phyloP scores from a whole-genome alignment of 2,113 vertebrate species.

The Danionella cerebrum region DNA sequence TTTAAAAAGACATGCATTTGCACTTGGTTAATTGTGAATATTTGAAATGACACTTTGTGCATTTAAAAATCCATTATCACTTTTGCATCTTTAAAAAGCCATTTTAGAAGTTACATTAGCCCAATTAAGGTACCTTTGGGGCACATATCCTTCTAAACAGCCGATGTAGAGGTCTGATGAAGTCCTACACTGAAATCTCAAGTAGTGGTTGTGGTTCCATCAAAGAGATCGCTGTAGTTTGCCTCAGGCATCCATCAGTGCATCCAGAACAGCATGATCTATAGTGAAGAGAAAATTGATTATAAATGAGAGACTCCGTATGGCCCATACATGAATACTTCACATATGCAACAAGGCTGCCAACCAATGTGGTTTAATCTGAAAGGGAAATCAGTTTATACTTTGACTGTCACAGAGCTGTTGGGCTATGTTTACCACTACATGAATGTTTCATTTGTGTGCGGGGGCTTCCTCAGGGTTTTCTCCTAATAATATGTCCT shows the following conservation, averaged over 20 bases:
- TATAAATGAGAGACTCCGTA: neutral
- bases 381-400: neutral
- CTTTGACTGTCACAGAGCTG: neutral
- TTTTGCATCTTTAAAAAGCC: neutral
- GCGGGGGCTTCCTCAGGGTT: neutral
- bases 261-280: neutral
- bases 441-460: conserved; percentile 1
- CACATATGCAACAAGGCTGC: neutral
- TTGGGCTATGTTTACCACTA: conserved; percentile 2
- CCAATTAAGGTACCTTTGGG: neutral
- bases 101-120: neutral
- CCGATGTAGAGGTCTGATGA: neutral
- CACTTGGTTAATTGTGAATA: conserved; percentile 6
- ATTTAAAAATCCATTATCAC: neutral
- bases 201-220: neutral
- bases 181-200: neutral
- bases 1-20: neutral
- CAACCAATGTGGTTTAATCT: neutral
- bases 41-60: neutral
- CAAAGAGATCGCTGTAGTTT: neutral
- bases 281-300: neutral
- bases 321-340: neutral
- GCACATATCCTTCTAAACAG: neutral
- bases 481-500: neutral
- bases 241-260: neutral